Base-by-base conservation (phyloP, 2,113 vertebrate genomes). In the Cygnus buccinator region DNA sequence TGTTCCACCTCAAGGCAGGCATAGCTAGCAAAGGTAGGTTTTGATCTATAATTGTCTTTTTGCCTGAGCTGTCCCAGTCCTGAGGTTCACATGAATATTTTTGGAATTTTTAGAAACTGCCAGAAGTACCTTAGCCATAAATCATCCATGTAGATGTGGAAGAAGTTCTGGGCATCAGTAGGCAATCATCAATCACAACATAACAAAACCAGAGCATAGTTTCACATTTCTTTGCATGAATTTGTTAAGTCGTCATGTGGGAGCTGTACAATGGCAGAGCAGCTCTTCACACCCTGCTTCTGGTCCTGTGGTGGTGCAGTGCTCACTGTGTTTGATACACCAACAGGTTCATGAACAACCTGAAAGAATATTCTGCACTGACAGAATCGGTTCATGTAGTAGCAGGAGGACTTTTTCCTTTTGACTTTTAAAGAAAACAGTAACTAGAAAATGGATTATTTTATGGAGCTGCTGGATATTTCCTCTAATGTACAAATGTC, bases 101-200 rank as follows among this genome's bases (percentile, higher is more conserved):
- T 77, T 83, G 87, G 84, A 94, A 94, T 55, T 89, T 96, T 89
- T 86, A 95, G 92, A 95, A 95, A 65, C 50, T 71, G 21, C 57
- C 50, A 88, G 70, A 88, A 89, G 59, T 44, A 65, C 52, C 88
- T 93, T 59, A 88, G 66, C 85, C 65, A 97, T 95, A 88, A 90
- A 83, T 89, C 83, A 93, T 85, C 94, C 61, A 72, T 20, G 61
- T 31, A 57, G 93, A 95, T 67, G 72, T 93, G 94, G 96, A 97
- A 82, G 79, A 97, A 88, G 63, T 94, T 93, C 66, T 95, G 94
- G 91, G 84, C 55, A 95, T 96, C 76, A 25, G 93, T 68, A 84
- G 88, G 74, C 96, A 95, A 85, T 93, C 70, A 44, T 93, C 94
- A 97, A 68, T 95, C 92, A 88, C 89, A 93, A 93, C 95, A 87